Conservation (phyloP, 2,888 invertebrate species). For the Callosobruchus maculatus region DNA sequence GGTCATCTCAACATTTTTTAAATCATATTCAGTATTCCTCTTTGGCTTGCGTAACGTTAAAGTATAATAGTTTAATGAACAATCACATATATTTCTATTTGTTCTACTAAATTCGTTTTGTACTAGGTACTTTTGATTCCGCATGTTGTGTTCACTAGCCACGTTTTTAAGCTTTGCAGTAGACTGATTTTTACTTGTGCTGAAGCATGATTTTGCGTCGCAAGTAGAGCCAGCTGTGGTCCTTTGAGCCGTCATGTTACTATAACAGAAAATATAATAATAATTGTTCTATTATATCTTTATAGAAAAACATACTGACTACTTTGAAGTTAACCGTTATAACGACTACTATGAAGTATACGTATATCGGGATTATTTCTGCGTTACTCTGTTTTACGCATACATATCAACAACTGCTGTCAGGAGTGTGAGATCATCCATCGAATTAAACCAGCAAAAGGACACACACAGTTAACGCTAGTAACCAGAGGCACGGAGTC, state of each 20-base stretch:
- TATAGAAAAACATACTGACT: too few species aligned
- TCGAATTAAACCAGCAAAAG: too few species aligned
- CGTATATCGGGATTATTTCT: too few species aligned
- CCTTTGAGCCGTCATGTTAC: background rate
- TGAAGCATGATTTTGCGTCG: background rate
- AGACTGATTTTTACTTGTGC: slow-evolving; percentile 21
- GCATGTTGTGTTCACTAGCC: slow-evolving; percentile 34
- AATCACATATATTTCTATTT: slow-evolving; percentile 21
- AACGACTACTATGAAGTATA: too few species aligned
- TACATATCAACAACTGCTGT: too few species aligned
- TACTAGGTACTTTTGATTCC: slow-evolving; percentile 11
- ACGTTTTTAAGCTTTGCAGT: slow-evolving; percentile 27
- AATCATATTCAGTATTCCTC: slow-evolving; percentile 7
- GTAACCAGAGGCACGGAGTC: too few species aligned
- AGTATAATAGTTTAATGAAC: slow-evolving; percentile 15
- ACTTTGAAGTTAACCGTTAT: too few species aligned
- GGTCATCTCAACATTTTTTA: slow-evolving; percentile 11
- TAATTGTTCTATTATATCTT: too few species aligned
- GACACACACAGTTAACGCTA: too few species aligned
- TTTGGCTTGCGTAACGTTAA: slow-evolving; percentile 6
- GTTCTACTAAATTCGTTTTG: slow-evolving; percentile 5
- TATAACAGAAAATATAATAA: background rate
- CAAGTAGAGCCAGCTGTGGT: slow-evolving; percentile 2
- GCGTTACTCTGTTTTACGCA: too few species aligned
- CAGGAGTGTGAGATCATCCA: too few species aligned